Conservation (phyloP, 2,888 invertebrate genomes). For the Lasioglossum calceatum region DNA sequence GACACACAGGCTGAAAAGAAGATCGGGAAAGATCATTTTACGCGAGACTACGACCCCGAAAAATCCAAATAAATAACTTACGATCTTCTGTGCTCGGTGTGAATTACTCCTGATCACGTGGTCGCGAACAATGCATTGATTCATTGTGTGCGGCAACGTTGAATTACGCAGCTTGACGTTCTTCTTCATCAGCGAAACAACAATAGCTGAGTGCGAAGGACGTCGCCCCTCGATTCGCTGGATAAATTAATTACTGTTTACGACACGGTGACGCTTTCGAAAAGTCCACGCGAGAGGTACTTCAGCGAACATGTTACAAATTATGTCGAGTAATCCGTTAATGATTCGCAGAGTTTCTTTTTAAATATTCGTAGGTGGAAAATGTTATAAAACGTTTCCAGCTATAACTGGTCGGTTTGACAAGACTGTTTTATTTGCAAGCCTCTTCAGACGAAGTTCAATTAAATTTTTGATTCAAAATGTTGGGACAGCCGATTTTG, state of each 20-base stretch:
- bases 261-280: slow-evolving; percentile 20
- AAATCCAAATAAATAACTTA: background rate
- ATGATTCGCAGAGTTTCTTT: background rate
- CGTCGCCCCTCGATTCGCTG: background rate
- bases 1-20: background rate
- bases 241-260: slow-evolving; percentile 42
- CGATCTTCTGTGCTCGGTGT: background rate
- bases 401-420: background rate
- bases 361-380: background rate
- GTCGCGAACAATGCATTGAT: background rate
- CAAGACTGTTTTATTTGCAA: background rate
- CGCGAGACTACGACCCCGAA: background rate
- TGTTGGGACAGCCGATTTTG: background rate
- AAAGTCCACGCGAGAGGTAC: background rate
- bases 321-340: background rate
- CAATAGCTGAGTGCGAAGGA: background rate
- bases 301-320: background rate
- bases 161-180: background rate
- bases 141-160: background rate
- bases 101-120: background rate
- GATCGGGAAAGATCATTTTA: background rate
- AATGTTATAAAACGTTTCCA: background rate
- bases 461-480: background rate
- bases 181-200: slow-evolving; percentile 2
- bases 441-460: too few relatives aligned